Percentiles rank a stretch among this genome's conserved stretches.
These are phyloP conservation scores for Galeopsomyia nigrocyanea DNA, from an alignment of 2,888 invertebrate genomes.

Conservation along the genomic window DNA sequence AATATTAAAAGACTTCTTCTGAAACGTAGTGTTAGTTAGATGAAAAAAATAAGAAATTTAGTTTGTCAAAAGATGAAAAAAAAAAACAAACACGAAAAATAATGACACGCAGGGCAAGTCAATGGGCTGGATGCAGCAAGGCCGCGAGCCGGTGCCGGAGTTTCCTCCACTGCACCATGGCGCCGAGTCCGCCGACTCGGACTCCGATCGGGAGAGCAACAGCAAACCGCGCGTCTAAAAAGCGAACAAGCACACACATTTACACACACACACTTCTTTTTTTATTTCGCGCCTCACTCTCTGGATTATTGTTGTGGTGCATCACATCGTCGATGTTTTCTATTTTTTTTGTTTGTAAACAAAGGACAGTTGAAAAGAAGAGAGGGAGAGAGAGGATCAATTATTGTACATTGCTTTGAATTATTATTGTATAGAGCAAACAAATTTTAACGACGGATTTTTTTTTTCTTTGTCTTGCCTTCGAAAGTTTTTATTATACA, in stretches of 20 bases:
- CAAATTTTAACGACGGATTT: background rate
- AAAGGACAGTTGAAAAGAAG: too few relatives aligned
- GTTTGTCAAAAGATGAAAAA: background rate
- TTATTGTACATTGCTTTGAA: conserved; percentile 34
- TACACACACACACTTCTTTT: too few relatives aligned
- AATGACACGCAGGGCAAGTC: conserved; percentile 66
- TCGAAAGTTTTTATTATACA: conserved; percentile 14
- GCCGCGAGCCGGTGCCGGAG: conserved; percentile 69
- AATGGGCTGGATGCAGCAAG: conserved; percentile 69
- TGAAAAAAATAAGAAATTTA: background rate
- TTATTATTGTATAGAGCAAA: conserved; percentile 11
- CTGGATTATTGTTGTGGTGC: too few relatives aligned
- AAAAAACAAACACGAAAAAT: conserved; percentile 15
- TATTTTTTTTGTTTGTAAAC: too few relatives aligned
- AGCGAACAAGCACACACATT: conserved; percentile 28
- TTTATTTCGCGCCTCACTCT: too few relatives aligned
- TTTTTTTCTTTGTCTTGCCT: conserved; percentile 20
- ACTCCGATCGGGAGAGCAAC: conserved; percentile 67
- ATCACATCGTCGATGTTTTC: too few relatives aligned
- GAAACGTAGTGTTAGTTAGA: conserved; percentile 3
- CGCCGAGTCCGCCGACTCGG: conserved; percentile 65
- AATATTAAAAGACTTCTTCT: background rate
- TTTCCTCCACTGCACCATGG: conserved; percentile 68
- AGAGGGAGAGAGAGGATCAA: too few relatives aligned
- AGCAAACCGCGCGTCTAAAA: conserved; percentile 66